Evolutionary conservation across 2,888 invertebrate species (phyloP).

Genomic region (Sinohyriopsis cumingii): DNA sequence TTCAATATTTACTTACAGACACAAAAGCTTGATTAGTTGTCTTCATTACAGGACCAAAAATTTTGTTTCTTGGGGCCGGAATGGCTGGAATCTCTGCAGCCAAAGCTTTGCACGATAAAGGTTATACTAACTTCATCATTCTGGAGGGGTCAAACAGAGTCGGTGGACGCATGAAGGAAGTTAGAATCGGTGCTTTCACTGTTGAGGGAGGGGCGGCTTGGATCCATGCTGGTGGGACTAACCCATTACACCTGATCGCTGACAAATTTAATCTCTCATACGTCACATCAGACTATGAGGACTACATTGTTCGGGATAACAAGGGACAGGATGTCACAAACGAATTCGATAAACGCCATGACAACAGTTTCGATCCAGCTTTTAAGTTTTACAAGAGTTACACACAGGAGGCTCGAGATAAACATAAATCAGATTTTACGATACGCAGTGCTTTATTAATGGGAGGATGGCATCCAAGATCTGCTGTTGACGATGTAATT

Average conservation of each 20-base stretch:
- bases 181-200: slow-evolving; percentile 3
- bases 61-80: slow-evolving; percentile 17
- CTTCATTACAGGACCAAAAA: slow-evolving; percentile 3
- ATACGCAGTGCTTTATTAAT: not conserved
- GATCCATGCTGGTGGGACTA: not conserved
- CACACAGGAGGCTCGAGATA: not conserved
- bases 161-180: slow-evolving; percentile 11
- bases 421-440: not conserved
- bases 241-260: not conserved
- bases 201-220: slow-evolving; percentile 8
- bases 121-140: slow-evolving; percentile 10
- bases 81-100: slow-evolving; percentile 16
- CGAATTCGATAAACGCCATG: not conserved
- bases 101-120: slow-evolving; percentile 6
- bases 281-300: not conserved
- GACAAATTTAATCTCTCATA: not conserved
- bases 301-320: slow-evolving; percentile 1
- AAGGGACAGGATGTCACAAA: slow-evolving; percentile 1
- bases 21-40: not conserved
- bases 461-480: not conserved
- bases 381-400: not conserved
- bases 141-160: slow-evolving; percentile 11
- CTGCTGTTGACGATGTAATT: slow-evolving; percentile 3
- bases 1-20: too few relatives aligned
- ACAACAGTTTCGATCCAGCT: not conserved